Evolutionary conservation across 2,113 vertebrate genomes (phyloP), one percentile per base, ranked within the genome.

Genomic region (Octodon degus): DNA sequence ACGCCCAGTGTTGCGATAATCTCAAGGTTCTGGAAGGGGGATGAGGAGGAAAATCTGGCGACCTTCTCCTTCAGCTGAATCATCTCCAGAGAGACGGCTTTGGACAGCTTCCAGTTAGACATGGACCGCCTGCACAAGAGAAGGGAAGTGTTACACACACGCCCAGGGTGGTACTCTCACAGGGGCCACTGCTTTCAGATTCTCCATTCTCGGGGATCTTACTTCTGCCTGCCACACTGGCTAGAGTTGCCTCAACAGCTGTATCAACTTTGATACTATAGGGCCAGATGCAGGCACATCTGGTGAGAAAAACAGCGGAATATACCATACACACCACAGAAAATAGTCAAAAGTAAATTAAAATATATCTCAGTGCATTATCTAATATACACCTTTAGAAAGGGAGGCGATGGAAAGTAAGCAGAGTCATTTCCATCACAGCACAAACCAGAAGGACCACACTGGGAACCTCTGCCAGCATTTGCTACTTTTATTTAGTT

Each of bases 1-100:
- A 99, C 99, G 91, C 99, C 99, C 97, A 99, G 98, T n/a, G 99
- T 99, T 17, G 99, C 98, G 53, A 99, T 98, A 97, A 99, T 97
- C 97, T 99, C 98, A 86, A 99, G 98, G 92, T 99, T 98, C 97
- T 99, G 98, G 98, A 99, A 99, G 63, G 99, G 99, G 86, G 98
- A 98, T 25, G 97, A 98, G 79, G 97, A 91, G 86, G 99, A 98
- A 87, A 99, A 98, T 81, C 97, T 98, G 96, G 98, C 97, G 81
- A 99, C 98, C 97, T 98, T 99, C 97, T 99, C 99, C 98, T 98
- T 98, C 97, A 99, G 98, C 91, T 98, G 98, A 91, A 98, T 98
- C 98, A 98, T 98, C 97, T 99, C 98, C 98, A 98, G 95, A 94
- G 98, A 98, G 84, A 98, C 93, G 1, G 98, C 98, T 96, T 97